Conservation (phyloP, 2,888 invertebrate genomes). For the Plemyria rubiginata region DNA sequence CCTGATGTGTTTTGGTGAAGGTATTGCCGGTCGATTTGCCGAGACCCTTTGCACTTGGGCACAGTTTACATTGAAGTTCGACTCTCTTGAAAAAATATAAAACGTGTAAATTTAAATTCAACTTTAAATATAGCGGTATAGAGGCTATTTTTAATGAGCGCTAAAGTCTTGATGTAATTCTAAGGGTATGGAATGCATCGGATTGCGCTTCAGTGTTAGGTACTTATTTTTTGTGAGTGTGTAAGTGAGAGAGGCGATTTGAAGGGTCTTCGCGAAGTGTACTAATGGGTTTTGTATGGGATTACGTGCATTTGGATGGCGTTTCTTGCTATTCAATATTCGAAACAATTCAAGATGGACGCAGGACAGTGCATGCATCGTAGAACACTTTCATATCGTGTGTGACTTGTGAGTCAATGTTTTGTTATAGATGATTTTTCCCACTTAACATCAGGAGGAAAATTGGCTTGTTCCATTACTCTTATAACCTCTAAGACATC, state of each 20-base stretch:
- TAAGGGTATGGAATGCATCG: constrained; percentile 76
- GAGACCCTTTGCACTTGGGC: constrained; percentile 45
- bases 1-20: constrained; percentile 18
- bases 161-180: constrained; percentile 54
- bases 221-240: constrained; percentile 79
- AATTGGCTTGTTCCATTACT: too few species aligned
- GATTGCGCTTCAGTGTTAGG: constrained; percentile 77
- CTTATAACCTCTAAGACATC: too few species aligned
- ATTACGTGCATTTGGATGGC: constrained; percentile 63
- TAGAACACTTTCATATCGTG: too few species aligned
- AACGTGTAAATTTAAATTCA: constrained; percentile 41
- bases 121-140: constrained; percentile 52
- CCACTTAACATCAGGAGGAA: too few species aligned
- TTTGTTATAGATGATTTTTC: too few species aligned
- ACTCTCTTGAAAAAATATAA: constrained; percentile 22
- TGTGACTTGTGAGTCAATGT: too few species aligned
- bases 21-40: constrained; percentile 69
- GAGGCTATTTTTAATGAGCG: constrained; percentile 46
- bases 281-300: constrained; percentile 79
- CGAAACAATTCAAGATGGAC: neutral
- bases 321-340: constrained; percentile 52
- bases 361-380: too few species aligned
- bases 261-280: constrained; percentile 75
- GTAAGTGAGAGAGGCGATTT: constrained; percentile 63
- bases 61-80: constrained; percentile 50